Base-by-base conservation (phyloP, 2,888 invertebrate genomes). In the Chelonus formosanus region DNA sequence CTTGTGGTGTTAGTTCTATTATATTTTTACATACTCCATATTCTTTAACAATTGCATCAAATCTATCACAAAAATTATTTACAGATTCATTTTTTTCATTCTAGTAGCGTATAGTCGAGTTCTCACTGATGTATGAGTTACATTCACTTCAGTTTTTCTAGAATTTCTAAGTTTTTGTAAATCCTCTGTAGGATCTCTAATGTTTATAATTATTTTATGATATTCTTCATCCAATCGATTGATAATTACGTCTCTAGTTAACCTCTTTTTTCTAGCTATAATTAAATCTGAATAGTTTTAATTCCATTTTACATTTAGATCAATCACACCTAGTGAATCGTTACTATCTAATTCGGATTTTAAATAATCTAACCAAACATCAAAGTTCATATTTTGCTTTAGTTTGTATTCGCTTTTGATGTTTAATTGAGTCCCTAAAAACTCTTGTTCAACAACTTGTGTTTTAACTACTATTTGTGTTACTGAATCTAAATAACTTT, bases 51-150 rank as follows among this genome's bases (percentile, higher is more conserved):
- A 48, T 59, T 6, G 31, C 45, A 52, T 63, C 34, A 64, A 61
- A 43, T 63, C 61, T 20, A 61, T 67, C 63, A n/a, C 55, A 50
- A 8, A 59, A 59, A 6, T 36, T 36, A 8, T 8, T 10, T 10
- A 48, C 50, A 4, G 48, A 36, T 20, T 48, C 48, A 4, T 48
- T 55, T 65, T 36, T 64, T 57, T 5, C 47, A 61, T 66, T 58
- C 56, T 36, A 3, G 56, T 6, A 10, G 63, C 63, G 32, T 70
- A 62, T 8, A 72, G 47, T 6, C 45, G 67, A 3, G 67, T 68
- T 60, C 67, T 67, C 3, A 71, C 69, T 8, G 70, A 63, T 5
- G 66, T 67, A 8, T 68, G 65, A 6, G 70, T 72, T 4, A 55
- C 57, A 10, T 65, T 63, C 0, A 67, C 59, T 45, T 73, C 67